Base-by-base conservation (phyloP, 2,888 invertebrate genomes). In the Ethmia dodecea region DNA sequence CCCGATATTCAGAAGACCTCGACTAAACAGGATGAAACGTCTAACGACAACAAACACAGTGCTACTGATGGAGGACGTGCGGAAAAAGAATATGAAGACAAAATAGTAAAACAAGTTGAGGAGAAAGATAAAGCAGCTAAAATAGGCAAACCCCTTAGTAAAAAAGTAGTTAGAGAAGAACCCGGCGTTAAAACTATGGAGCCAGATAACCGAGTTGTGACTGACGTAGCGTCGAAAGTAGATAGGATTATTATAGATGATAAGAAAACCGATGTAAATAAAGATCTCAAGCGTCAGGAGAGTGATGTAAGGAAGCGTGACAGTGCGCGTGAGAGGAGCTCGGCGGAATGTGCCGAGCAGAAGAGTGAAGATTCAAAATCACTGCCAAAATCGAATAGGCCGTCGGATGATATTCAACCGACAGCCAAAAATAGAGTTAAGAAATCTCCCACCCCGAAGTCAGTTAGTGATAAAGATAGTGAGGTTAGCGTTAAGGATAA, bases 381-480 rank as follows among this genome's bases (percentile, higher is more conserved):
- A 74, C 77, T 77, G 77, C 77, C 75, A 65, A 67, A 61, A 61
- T 61, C 52, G 45, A 52, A 54, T 51, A 58, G 54, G 52, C 38
- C 49, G 45, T 49, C 70, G 69, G 64, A 55, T 71, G 77, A 77
- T 63, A 70, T 74, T 68, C 71, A 73, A 46, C 64, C 77, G 71
- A 45, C 43, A 42, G 57, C 58, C 55, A 60, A 58, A 49, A 43
- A 49, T 74, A 74, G 69, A 57, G 45, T 68, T 71, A 76, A 64
- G 64, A 68, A 61, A 64, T 64, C 75, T 60, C 76, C 81, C 79
- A 72, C 80, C 76, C 63, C 47, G 52, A 66, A 66, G 58, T 60
- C 64, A 60, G 60, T 60, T 68, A 66, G 61, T 60, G 62, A 62
- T 56, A 60, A 45, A 50, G 43, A 52, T 56, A 60, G 55, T 60